phyloP scores from a whole-genome alignment of 2,888 invertebrate genomes.

The Nomada flava region DNA sequence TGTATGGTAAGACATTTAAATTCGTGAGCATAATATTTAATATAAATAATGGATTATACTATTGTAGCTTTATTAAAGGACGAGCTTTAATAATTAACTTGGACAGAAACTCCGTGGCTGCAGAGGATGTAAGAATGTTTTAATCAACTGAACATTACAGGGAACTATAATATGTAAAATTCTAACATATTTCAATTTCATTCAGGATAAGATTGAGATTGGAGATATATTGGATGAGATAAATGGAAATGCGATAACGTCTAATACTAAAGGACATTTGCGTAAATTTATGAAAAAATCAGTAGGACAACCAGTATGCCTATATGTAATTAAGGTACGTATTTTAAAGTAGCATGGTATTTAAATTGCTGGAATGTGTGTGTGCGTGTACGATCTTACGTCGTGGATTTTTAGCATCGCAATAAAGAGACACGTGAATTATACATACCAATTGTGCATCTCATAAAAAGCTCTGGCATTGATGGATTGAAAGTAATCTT shows the following conservation, averaged over 20 bases:
- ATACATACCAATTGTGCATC: constrained; percentile 84
- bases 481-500: constrained; percentile 75
- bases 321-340: constrained; percentile 86
- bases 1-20: constrained; percentile 84
- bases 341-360: constrained; percentile 10
- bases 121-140: constrained; percentile 86
- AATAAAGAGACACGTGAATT: constrained; percentile 81
- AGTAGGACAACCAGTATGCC: constrained; percentile 84
- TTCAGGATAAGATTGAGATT: constrained; percentile 86
- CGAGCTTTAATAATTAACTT: constrained; percentile 87
- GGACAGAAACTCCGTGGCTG: constrained; percentile 87
- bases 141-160: constrained; percentile 42
- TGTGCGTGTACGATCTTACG: background rate
- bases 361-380: background rate
- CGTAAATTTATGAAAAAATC: constrained; percentile 85
- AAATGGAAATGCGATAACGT: constrained; percentile 85
- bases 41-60: constrained; percentile 57
- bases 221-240: constrained; percentile 88
- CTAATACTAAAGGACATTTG: constrained; percentile 85
- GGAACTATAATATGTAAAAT: background rate
- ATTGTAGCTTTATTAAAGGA: constrained; percentile 86
- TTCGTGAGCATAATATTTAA: background rate
- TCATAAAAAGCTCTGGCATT: constrained; percentile 78
- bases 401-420: constrained; percentile 75
- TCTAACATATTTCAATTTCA: constrained; percentile 37